Evolutionary conservation across 2,797 vertebrate species (phyloP).

Genomic region (Pseudotriccus pelzelni): DNA sequence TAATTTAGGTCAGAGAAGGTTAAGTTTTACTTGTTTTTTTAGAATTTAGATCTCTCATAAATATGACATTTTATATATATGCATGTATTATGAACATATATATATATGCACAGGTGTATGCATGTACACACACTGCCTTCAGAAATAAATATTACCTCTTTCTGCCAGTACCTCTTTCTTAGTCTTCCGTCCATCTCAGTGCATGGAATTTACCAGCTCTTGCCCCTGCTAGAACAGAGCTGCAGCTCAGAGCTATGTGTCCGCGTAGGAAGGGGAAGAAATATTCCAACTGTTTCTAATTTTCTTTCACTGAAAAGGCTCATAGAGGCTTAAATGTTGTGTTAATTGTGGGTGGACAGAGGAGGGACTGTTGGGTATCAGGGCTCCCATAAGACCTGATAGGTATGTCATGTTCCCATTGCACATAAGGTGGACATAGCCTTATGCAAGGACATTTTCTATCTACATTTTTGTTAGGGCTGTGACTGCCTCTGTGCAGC

Average conservation of each 20-base stretch:
- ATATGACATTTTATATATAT: too few species aligned
- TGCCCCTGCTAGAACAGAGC: not conserved
- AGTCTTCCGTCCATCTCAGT: not conserved
- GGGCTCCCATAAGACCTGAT: not conserved
- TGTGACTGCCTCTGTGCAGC: not conserved
- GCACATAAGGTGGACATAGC: fast-evolving
- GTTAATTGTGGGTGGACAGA: not conserved
- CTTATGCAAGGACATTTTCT: not conserved
- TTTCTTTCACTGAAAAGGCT: not conserved
- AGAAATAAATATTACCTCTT: not conserved
- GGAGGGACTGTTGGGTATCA: not conserved
- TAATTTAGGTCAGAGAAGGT: not conserved
- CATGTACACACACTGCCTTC: not conserved
- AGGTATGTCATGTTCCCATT: not conserved
- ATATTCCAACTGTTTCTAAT: not conserved
- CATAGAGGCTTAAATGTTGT: not conserved
- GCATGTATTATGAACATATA: too few species aligned
- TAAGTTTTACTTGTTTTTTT: not conserved
- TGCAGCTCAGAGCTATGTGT: not conserved
- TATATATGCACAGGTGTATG: fast-evolving
- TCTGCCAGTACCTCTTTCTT: not conserved
- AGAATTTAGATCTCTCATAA: not conserved
- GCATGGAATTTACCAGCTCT: not conserved
- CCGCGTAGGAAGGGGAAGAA: not conserved
- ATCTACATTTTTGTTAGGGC: fast-evolving